These are phyloP conservation scores for Actenoides hombroni DNA, from an alignment of 2,113 vertebrate genomes.

Conservation along the genomic window DNA sequence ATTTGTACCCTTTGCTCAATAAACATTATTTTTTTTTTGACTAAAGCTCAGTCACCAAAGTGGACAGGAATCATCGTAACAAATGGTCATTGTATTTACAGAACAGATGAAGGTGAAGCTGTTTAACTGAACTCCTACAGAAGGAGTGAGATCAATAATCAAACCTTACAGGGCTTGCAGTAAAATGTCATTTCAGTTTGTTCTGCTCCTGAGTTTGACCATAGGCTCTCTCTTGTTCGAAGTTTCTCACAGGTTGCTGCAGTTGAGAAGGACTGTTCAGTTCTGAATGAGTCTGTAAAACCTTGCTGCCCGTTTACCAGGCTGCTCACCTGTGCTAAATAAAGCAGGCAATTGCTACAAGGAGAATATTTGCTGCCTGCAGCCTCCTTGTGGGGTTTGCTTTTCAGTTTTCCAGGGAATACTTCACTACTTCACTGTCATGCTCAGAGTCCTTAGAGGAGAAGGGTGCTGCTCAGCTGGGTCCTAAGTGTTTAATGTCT, in stretches of 20 bases:
- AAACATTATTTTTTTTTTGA: neutral
- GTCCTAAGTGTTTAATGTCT: neutral
- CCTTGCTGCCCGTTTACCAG: neutral
- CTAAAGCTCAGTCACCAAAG: neutral
- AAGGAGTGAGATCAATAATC: neutral
- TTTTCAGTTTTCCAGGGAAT: neutral
- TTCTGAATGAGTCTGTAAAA: neutral
- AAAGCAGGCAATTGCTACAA: neutral
- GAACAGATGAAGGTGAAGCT: neutral
- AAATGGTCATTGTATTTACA: neutral
- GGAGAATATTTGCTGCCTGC: neutral
- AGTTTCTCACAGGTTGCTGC: neutral
- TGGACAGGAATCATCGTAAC: neutral
- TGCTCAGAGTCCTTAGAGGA: neutral
- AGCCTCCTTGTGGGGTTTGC: neutral
- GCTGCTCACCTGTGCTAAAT: neutral
- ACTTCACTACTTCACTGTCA: neutral
- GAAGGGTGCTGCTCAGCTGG: neutral
- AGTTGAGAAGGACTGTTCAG: neutral
- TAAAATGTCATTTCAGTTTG: neutral
- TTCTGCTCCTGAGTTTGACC: neutral
- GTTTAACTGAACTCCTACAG: neutral
- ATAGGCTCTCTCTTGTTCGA: fast-evolving
- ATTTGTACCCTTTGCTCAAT: neutral
- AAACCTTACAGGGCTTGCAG: neutral